phyloP scores from a whole-genome alignment of 2,888 invertebrate species.

The Phalera bucephala region DNA sequence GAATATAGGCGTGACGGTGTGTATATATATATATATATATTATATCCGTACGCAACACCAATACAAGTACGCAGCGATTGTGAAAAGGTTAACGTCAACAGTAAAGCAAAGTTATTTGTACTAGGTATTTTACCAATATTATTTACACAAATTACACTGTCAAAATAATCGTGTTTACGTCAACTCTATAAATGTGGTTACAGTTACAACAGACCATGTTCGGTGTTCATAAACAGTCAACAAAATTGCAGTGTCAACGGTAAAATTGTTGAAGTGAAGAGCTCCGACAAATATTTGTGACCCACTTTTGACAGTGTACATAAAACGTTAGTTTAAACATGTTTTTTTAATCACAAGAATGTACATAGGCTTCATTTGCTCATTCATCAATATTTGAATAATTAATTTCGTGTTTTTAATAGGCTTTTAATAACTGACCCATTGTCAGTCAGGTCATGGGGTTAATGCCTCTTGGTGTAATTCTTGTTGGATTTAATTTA shows the following conservation, averaged over 20 bases:
- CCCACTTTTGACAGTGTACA: constrained; percentile 24
- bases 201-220: background rate
- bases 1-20: too few species aligned
- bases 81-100: background rate
- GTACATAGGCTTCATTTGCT: too few species aligned
- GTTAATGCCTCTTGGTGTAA: too few species aligned
- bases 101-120: background rate
- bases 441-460: too few species aligned
- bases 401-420: too few species aligned
- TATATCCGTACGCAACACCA: too few species aligned
- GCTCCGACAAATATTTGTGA: constrained; percentile 30
- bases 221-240: background rate
- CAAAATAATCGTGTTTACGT: background rate
- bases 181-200: constrained; percentile 11
- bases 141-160: background rate
- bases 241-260: constrained; percentile 20
- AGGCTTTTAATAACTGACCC: too few species aligned
- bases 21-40: too few species aligned
- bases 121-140: background rate
- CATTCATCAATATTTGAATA: too few species aligned
- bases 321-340: constrained; percentile 13
- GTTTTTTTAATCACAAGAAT: constrained; percentile 17
- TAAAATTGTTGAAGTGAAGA: constrained; percentile 30
- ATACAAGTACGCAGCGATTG: too few species aligned
- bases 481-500: too few species aligned